Base-by-base conservation (phyloP, 2,113 vertebrate species). In the Catharus bicknelli region DNA sequence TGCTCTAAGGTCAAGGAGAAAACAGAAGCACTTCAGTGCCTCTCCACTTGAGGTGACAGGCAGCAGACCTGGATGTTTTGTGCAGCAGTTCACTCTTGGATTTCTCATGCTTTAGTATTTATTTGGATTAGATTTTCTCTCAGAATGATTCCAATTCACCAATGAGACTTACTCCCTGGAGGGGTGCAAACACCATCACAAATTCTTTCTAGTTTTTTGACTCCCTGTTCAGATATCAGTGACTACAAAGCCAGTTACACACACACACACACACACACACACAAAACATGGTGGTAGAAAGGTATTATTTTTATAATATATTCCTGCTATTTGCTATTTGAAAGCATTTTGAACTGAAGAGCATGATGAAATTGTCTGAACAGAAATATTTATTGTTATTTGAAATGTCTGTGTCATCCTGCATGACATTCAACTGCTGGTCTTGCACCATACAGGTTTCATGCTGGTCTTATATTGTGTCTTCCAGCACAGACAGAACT, bases 1-100 rank as follows among this genome's bases (percentile, higher is more conserved):
- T 2, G 26, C 79, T 82, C 78, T 69, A 57, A 72, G 64, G 88
- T 92, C 88, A 93, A 90, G 77, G 25, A 59, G 69, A 48, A 91
- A 73, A 76, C 8, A 19, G 16, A 76, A 14, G 58, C 47, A 74
- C 58, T 87, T 85, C 59, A 83, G 48, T 29, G 15, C 27, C 42
- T 76, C 75, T 68, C 11, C 42, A 43, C 42, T 73, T 62, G 54
- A 93, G 42, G 47, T 66, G 51, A 68, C 55, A 76, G 66, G 72
- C 25, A 78, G 34, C 14, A 58, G 18, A 74, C 50, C 62, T 45
- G 61, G 50, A 22, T 79, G 25, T 36, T 84, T 83, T 73, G 19
- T 87, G 69, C 9, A 80, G 42, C 26, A n/a, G 16, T 63, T 82
- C 15, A 54, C 27, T 22, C 4, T 14, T 36, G 53, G 53, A 79